Evolutionary conservation across 2,888 invertebrate species (phyloP).

Genomic region (Cataglyphis altisquamis): DNA sequence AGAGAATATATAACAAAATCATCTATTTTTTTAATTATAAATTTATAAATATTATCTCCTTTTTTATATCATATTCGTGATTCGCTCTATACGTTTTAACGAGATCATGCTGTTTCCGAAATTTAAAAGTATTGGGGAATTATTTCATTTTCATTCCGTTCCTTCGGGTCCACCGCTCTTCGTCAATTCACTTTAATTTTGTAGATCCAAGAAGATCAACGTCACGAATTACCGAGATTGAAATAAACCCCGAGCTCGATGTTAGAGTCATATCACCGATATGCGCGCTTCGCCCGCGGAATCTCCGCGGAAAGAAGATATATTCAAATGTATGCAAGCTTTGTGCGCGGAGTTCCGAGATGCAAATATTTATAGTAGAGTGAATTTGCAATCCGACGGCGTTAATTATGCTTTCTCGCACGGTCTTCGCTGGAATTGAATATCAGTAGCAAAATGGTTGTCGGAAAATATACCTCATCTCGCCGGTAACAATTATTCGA

Average conservation of each 20-base stretch:
- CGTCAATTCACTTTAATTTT: slow-evolving; percentile 46
- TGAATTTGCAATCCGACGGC: slow-evolving; percentile 41
- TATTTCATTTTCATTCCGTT: slow-evolving; percentile 17
- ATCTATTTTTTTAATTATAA: neutral
- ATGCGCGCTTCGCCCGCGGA: slow-evolving; percentile 40
- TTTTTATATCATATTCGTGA: neutral
- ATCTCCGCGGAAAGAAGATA: slow-evolving; percentile 51
- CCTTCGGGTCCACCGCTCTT: neutral
- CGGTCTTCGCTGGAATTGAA: slow-evolving; percentile 33
- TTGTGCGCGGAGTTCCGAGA: slow-evolving; percentile 38
- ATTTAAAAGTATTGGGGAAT: slow-evolving; percentile 2
- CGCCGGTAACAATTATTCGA: slow-evolving; percentile 37
- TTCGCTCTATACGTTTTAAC: neutral
- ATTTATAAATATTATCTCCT: neutral
- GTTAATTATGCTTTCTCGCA: slow-evolving; percentile 50
- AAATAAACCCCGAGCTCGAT: slow-evolving; percentile 38
- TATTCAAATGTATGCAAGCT: slow-evolving; percentile 61
- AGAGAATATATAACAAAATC: neutral
- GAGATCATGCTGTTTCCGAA: slow-evolving; percentile 3
- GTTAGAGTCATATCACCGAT: slow-evolving; percentile 54
- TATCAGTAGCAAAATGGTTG: slow-evolving; percentile 35
- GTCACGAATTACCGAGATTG: slow-evolving; percentile 47
- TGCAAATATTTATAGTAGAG: slow-evolving; percentile 58
- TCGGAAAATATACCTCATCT: slow-evolving; percentile 22
- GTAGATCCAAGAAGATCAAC: slow-evolving; percentile 52